Conservation (phyloP, 2,113 vertebrate genomes). For the Columba janthina region DNA sequence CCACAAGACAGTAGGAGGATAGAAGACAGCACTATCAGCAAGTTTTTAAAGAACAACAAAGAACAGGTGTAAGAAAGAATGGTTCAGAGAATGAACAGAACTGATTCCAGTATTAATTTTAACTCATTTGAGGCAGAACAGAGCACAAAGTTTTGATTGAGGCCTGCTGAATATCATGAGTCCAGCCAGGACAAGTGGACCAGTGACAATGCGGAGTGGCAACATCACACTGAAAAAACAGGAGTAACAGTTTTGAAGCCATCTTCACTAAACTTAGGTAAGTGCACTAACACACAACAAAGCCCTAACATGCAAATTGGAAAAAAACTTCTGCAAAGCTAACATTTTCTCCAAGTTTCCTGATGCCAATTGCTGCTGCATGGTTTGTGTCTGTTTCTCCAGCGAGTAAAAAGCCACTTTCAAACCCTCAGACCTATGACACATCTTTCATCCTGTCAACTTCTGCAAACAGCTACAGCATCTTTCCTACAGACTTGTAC, state of each 20-base stretch:
- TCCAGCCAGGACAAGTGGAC: background rate
- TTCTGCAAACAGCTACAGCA: background rate
- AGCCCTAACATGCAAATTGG: accelerated
- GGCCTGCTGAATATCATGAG: background rate
- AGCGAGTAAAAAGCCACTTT: background rate
- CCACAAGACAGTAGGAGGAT: background rate
- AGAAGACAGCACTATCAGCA: background rate
- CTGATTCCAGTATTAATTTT: background rate
- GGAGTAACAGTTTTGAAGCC: background rate
- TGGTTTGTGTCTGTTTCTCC: background rate
- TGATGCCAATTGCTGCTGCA: background rate
- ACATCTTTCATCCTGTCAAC: background rate
- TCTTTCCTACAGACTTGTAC: background rate
- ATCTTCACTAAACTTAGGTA: background rate
- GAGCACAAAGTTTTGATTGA: background rate
- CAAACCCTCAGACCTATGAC: background rate
- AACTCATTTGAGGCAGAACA: background rate
- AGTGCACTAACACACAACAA: background rate
- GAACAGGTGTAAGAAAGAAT: background rate
- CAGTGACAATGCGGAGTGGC: background rate
- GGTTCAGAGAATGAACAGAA: background rate
- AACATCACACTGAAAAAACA: background rate
- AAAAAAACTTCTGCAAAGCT: background rate
- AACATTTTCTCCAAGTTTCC: background rate
- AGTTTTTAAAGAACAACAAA: background rate